Evolutionary conservation across 2,113 vertebrate genomes (phyloP), one percentile per base, ranked within the genome.

Genomic region (Alectura lathami): DNA sequence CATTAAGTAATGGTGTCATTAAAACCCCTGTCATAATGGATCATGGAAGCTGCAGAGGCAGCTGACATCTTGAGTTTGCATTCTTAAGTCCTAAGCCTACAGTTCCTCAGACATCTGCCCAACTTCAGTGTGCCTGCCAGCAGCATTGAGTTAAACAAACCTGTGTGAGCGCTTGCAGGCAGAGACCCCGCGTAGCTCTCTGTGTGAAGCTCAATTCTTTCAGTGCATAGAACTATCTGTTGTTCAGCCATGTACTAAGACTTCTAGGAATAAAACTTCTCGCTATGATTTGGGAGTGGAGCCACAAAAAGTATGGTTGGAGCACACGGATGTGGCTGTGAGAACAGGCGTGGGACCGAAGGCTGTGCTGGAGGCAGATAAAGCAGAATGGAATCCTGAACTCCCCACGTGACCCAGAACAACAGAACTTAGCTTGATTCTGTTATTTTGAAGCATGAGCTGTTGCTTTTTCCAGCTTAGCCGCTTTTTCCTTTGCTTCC

Each of bases 351-450:
- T 24, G 56, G 54, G 53, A 42, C 14, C 38, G 6, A 27, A 12
- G 34, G 50, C 9, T 9, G 6, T 45, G 36, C 63, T 70, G 91
- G 56, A 74, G 50, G 6, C 32, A 40, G 51, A 51, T 14, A 4
- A 62, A 32, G 60, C 40, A 36, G 38, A 50, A 40, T 3, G 32
- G 51, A 54, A 76, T 43, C 36, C 40, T 12, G 21, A 42, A 57
- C 81, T 82, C 43, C 36, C 45, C n/a, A 1, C 10, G 63, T 17
- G 36, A 3, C 69, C 17, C 20, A 48, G 43, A 78, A 70, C 59
- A 86, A 8, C 26, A 23, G n/a, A n/a, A n/a, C 1, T 0, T 0
- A 0, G 30, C 9, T 66, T 69, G 24, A 47, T 64, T 38, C 13
- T 40, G 21, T 68, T 67, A 16, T 45, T 89, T 90, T 38, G 36